Base-by-base conservation (phyloP, 2,113 vertebrate genomes). In the Origma solitaria region DNA sequence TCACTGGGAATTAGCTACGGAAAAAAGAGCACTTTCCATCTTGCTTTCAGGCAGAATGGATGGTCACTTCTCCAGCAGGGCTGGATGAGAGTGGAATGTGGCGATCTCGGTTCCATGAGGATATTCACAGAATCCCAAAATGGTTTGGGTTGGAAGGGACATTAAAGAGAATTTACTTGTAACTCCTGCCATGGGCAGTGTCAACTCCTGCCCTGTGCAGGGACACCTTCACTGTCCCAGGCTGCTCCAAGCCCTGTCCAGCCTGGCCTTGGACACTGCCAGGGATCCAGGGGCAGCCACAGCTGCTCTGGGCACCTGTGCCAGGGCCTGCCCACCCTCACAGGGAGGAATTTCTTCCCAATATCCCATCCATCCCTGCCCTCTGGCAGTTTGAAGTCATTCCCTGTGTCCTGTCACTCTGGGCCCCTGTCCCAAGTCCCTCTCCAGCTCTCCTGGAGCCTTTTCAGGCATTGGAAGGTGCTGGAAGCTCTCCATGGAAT, bases 181-280 rank as follows among this genome's bases (percentile, higher is more conserved):
- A 58, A 3, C 7, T 19, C 27, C 53, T 75, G 20, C 15, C 10
- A 0, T 15, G 33, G 0, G 13, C n/a, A 54, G 47, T 20, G 40
- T 40, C 38, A 53, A 0, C 8, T 27, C 9, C 45, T n/a, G n/a
- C n/a, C n/a, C n/a, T n/a, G n/a, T n/a, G n/a, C n/a, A n/a, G n/a
- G n/a, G n/a, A n/a, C n/a, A n/a, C n/a, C n/a, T n/a, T n/a, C 38
- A 18, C 14, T 12, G 0, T 0, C 16, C 24, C n/a, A 53, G 38
- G 9, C 0, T 18, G 11, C 20, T 89, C 53, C 86, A 53, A 75
- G 3, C 45, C 20, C 69, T 0, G 0, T 40, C 61, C 45, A 75
- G 0, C 24, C 45, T 5, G 3, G 7, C 7, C n/a, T 31, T 30
- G 53, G 53, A 2, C 53, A 53, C 24, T 60, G 1, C 38, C 78